Evolutionary conservation across 2,797 vertebrate genomes (phyloP).

Genomic region (Hoplostethus mediterraneus): DNA sequence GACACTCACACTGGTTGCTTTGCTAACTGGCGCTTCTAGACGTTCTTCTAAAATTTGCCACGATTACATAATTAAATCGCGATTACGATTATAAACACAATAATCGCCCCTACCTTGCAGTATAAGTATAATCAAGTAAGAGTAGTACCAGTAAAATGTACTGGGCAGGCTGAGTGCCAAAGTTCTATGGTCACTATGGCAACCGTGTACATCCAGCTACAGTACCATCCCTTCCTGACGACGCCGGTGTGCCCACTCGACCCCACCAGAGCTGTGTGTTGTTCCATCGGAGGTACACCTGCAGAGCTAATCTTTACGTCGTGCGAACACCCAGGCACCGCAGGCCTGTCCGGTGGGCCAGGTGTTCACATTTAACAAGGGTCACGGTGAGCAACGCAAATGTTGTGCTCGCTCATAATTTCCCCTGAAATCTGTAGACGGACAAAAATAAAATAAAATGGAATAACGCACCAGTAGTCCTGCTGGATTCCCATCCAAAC

Average conservation of each 20-base stretch:
- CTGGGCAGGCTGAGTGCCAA: background rate
- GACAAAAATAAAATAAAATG: background rate
- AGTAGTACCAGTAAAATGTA: background rate
- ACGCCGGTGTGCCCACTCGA: background rate
- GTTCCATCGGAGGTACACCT: background rate
- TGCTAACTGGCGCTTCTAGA: too few species aligned
- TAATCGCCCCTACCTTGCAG: too few species aligned
- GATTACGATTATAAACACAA: too few species aligned
- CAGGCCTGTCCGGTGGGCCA: background rate
- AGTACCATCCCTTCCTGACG: background rate
- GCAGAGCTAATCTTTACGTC: background rate
- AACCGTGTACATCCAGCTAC: background rate
- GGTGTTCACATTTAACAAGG: conserved; percentile 22
- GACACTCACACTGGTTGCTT: too few species aligned
- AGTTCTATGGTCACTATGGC: background rate
- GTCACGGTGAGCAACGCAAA: background rate
- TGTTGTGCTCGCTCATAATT: background rate
- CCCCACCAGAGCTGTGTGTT: conserved; percentile 3
- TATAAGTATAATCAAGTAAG: background rate
- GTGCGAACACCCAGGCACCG: background rate
- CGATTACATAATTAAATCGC: too few species aligned
- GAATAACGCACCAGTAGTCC: too few species aligned
- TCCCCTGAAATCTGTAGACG: background rate
- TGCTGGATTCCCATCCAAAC: background rate
- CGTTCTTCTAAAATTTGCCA: too few species aligned